phyloP scores from a whole-genome alignment of 2,888 invertebrate genomes.

The Hyposoter didymator region DNA sequence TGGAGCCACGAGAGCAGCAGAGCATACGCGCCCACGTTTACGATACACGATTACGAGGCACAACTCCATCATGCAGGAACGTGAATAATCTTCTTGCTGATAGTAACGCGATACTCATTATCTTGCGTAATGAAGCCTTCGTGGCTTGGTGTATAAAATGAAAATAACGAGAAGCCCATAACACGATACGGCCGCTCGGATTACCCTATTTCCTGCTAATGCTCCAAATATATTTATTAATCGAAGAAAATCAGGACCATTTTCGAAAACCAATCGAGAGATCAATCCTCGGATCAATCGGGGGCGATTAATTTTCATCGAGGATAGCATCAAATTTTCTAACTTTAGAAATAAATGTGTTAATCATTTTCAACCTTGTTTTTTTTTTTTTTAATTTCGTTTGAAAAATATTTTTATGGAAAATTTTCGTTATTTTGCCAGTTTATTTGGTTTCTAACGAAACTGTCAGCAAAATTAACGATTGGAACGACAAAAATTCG shows the following conservation, averaged over 20 bases:
- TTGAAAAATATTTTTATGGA: no score
- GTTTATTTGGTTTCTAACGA: no score
- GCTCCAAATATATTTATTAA: not conserved
- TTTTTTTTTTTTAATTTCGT: no score
- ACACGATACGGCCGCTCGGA: not conserved
- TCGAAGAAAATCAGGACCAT: not conserved
- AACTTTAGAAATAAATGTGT: not conserved
- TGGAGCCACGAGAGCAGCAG: not conserved
- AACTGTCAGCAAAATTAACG: not conserved
- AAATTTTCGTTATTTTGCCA: no score
- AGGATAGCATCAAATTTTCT: not conserved
- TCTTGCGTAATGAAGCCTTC: conserved; percentile 20
- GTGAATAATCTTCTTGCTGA: conserved; percentile 24
- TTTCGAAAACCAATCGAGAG: no score
- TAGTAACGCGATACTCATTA: conserved; percentile 37
- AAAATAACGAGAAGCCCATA: not conserved
- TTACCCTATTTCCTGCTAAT: not conserved
- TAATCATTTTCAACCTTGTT: not conserved
- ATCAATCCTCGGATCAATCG: no score
- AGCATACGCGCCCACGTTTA: not conserved
- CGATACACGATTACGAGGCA: conserved; percentile 24
- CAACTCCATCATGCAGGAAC: conserved; percentile 11
- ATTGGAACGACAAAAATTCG: not conserved
- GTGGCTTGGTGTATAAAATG: not conserved
- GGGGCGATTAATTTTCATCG: no score